These are phyloP conservation scores for Misgurnus mizolepis DNA, from an alignment of 2,113 vertebrate species.

Conservation along the genomic window DNA sequence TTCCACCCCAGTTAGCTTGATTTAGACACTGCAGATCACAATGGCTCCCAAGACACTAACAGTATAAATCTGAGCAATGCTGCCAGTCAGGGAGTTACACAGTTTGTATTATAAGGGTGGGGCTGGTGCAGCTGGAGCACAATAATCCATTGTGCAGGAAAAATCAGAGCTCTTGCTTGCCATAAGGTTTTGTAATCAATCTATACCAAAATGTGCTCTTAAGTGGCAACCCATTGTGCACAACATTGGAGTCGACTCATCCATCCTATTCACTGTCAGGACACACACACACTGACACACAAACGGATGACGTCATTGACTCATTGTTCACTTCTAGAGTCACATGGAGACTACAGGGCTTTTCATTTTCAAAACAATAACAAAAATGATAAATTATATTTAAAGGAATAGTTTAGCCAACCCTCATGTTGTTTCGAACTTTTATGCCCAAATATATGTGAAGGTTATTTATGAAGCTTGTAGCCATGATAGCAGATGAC, in stretches of 20 bases:
- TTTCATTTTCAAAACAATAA: not conserved
- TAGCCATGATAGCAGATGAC: not conserved
- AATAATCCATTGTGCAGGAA: constrained; percentile 73
- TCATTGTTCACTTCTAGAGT: constrained; percentile 3
- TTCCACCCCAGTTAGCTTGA: constrained; percentile 3
- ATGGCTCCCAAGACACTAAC: constrained; percentile 39
- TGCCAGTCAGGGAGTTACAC: not conserved
- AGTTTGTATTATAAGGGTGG: constrained; percentile 45
- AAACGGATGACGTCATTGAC: constrained; percentile 32
- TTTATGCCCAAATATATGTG: not conserved
- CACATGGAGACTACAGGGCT: not conserved
- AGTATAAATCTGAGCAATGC: constrained; percentile 14
- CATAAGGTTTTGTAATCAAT: constrained; percentile 74
- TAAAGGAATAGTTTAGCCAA: too few relatives aligned
- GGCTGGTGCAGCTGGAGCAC: constrained; percentile 60
- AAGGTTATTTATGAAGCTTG: not conserved
- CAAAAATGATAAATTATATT: too few relatives aligned
- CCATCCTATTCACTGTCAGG: constrained; percentile 43
- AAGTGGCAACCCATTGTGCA: constrained; percentile 56
- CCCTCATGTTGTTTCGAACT: too few relatives aligned
- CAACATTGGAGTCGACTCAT: constrained; percentile 31
- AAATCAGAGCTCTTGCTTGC: constrained; percentile 61
- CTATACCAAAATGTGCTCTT: constrained; percentile 60
- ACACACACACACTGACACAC: constrained; percentile 40
- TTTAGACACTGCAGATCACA: constrained; percentile 29